These are phyloP conservation scores for Timema podura DNA, from an alignment of 2,888 invertebrate species.

Conservation along the genomic window DNA sequence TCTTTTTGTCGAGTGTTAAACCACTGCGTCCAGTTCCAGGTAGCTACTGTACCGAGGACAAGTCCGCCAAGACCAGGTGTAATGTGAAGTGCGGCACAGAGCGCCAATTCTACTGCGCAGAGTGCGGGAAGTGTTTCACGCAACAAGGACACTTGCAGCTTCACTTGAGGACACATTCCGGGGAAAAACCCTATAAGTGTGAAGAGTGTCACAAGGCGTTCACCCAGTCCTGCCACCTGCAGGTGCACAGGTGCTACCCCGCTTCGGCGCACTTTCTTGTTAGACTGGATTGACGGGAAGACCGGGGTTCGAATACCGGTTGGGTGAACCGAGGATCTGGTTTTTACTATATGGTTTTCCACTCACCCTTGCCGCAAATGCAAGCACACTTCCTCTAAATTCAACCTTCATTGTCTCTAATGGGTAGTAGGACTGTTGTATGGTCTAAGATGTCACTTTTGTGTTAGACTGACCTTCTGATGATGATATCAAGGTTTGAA, in stretches of 20 bases:
- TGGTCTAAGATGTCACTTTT: too few relatives aligned
- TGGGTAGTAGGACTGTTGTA: too few relatives aligned
- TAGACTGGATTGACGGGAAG: too few relatives aligned
- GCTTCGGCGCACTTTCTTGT: too few relatives aligned
- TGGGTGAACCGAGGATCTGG: too few relatives aligned
- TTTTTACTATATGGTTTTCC: too few relatives aligned
- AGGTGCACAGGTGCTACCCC: slow-evolving; percentile 9
- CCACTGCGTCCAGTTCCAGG: background rate
- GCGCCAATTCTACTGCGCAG: background rate
- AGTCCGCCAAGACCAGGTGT: background rate
- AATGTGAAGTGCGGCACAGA: background rate
- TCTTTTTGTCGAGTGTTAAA: background rate
- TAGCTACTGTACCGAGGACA: background rate
- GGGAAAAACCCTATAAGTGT: slow-evolving; percentile 1
- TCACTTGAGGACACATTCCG: slow-evolving; percentile 6
- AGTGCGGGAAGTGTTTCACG: slow-evolving; percentile 9
- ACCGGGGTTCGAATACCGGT: too few relatives aligned
- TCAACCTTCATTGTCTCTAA: too few relatives aligned
- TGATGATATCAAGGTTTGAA: too few relatives aligned
- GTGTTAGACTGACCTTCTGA: too few relatives aligned
- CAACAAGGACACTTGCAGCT: slow-evolving; percentile 11
- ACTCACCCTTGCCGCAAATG: too few relatives aligned
- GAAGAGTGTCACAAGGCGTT: slow-evolving; percentile 11
- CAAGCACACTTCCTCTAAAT: too few relatives aligned
- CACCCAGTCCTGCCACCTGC: slow-evolving; percentile 16